phyloP scores from a whole-genome alignment of 2,888 invertebrate species.

The Diadromus collaris region DNA sequence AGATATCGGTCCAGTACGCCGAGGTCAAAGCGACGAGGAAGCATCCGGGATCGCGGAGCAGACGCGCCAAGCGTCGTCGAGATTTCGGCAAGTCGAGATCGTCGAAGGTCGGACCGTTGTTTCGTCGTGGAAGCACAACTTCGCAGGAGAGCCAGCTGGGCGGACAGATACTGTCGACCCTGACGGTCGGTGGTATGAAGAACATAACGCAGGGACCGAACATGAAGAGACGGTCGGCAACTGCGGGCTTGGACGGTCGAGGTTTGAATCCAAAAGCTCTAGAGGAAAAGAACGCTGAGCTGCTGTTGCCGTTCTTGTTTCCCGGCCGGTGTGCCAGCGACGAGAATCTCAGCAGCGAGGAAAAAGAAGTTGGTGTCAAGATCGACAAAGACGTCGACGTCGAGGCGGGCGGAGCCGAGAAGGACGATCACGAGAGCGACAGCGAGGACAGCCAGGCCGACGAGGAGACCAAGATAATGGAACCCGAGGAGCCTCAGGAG shows the following conservation, averaged over 20 bases:
- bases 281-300: constrained; percentile 71
- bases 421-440: constrained; percentile 73
- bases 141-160: constrained; percentile 92
- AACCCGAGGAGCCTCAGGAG: constrained; percentile 65
- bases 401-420: constrained; percentile 69
- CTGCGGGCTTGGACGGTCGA: constrained; percentile 81
- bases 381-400: constrained; percentile 68
- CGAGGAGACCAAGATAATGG: constrained; percentile 75
- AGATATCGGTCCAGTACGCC: constrained; percentile 91
- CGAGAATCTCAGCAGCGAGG: constrained; percentile 75
- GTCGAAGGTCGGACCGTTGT: constrained; percentile 73
- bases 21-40: constrained; percentile 87
- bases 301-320: constrained; percentile 80
- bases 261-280: constrained; percentile 68
- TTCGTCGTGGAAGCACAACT: constrained; percentile 85
- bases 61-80: constrained; percentile 79
- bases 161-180: constrained; percentile 85
- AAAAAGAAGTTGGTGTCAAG: constrained; percentile 63
- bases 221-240: constrained; percentile 81
- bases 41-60: constrained; percentile 79
- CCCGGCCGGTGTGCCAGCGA: constrained; percentile 80
- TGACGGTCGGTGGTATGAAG: constrained; percentile 81
- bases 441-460: constrained; percentile 75
- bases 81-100: constrained; percentile 78
- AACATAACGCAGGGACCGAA: constrained; percentile 83